Percentiles rank a stretch among this genome's conserved stretches.
Evolutionary conservation across 2,113 vertebrate species (phyloP).

Genomic region (Melierax canorus): DNA sequence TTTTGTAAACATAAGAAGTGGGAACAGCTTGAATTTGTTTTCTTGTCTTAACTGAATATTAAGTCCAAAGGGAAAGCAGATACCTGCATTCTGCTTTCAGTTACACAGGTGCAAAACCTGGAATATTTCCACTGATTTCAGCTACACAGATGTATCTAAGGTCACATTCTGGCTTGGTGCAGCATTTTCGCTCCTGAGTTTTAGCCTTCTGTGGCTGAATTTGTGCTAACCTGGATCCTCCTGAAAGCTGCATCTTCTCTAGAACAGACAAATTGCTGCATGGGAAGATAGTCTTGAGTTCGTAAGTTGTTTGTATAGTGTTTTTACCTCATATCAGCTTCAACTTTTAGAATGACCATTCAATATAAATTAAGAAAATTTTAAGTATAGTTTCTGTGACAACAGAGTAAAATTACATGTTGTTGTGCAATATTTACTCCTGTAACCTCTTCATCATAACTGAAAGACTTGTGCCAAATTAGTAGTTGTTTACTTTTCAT

Average conservation of each 20-base stretch:
- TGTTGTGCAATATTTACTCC: not conserved
- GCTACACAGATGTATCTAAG: not conserved
- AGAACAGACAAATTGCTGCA: not conserved
- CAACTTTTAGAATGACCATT: not conserved
- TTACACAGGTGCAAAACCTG: constrained; percentile 8
- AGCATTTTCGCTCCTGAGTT: not conserved
- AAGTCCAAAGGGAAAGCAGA: not conserved
- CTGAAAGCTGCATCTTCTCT: not conserved
- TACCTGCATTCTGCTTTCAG: not conserved
- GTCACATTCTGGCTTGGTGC: not conserved
- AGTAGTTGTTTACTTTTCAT: not conserved
- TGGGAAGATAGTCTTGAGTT: not conserved
- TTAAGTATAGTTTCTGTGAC: not conserved
- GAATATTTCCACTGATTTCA: not conserved
- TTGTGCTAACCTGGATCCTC: not conserved
- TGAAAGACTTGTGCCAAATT: not conserved
- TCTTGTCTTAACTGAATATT: not conserved
- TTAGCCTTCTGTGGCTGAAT: not conserved
- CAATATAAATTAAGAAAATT: not conserved
- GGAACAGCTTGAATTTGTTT: constrained; percentile 52
- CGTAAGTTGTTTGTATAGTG: not conserved
- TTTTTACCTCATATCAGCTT: not conserved
- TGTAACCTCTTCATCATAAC: not conserved
- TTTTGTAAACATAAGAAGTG: constrained; percentile 58
- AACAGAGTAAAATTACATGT: not conserved